Evolutionary conservation across 2,113 vertebrate species (phyloP).

Genomic region (Pollimyrus isidori): DNA sequence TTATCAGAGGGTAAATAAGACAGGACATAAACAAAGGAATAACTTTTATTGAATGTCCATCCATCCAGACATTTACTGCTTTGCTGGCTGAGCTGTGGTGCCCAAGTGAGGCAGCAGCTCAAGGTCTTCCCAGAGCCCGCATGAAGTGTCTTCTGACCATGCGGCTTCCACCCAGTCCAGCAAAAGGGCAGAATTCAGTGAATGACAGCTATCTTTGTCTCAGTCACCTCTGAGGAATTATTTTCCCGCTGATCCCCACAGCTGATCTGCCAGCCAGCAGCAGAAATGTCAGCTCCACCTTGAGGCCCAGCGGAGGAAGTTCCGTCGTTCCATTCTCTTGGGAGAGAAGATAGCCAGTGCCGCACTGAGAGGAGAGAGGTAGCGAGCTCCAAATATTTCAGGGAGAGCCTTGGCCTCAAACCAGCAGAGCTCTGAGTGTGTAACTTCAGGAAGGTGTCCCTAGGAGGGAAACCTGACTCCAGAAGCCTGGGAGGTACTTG

Average conservation of each 20-base stretch:
- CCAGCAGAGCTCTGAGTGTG: not conserved
- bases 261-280: slow-evolving; percentile 47
- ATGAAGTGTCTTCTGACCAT: slow-evolving; percentile 58
- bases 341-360: slow-evolving; percentile 38
- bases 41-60: not conserved
- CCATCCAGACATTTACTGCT: not conserved
- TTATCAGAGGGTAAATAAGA: not conserved
- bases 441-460: slow-evolving; percentile 58
- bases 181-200: slow-evolving; percentile 58
- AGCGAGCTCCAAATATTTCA: slow-evolving; percentile 61
- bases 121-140: slow-evolving; percentile 35
- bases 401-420: slow-evolving; percentile 42
- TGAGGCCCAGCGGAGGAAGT: slow-evolving; percentile 65
- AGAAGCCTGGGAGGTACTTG: slow-evolving; percentile 90
- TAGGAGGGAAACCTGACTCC: slow-evolving; percentile 81
- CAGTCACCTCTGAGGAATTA: slow-evolving; percentile 53
- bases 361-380: slow-evolving; percentile 23
- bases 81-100: not conserved
- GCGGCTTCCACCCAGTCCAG: slow-evolving; percentile 79
- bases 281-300: slow-evolving; percentile 61
- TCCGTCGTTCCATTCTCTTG: slow-evolving; percentile 58
- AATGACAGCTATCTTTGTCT: slow-evolving; percentile 46
- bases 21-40: not conserved
- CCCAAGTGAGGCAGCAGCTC: slow-evolving; percentile 28
- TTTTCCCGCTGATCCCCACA: slow-evolving; percentile 48